Evolutionary conservation across 2,797 vertebrate species (phyloP).

Genomic region (Diplodus puntazzo): DNA sequence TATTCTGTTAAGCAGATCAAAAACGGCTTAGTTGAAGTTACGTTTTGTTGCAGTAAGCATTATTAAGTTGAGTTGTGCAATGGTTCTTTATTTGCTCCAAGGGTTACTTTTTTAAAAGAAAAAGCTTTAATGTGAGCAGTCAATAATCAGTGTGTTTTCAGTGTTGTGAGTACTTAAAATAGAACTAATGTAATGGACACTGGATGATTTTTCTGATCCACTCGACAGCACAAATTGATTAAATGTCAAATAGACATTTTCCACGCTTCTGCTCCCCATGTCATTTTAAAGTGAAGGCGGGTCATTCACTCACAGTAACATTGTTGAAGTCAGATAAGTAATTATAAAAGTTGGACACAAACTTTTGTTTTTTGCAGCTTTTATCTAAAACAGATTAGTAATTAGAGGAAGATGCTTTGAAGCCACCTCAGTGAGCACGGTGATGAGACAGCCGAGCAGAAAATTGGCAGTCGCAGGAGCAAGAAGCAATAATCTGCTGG

Average conservation of each 20-base stretch:
- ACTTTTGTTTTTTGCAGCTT: constrained; percentile 62
- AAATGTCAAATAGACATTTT: constrained; percentile 56
- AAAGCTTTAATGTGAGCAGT: background rate
- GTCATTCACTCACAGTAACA: constrained; percentile 49
- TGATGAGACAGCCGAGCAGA: constrained; percentile 66
- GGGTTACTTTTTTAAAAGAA: background rate
- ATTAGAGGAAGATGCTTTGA: constrained; percentile 53
- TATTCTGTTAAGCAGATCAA: constrained; percentile 1
- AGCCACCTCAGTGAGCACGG: constrained; percentile 60
- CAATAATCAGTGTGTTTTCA: constrained; percentile 5
- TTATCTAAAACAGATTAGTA: constrained; percentile 43
- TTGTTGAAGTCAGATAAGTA: constrained; percentile 63
- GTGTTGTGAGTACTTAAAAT: constrained; percentile 26
- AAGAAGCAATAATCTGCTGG: constrained; percentile 56
- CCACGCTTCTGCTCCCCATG: constrained; percentile 29
- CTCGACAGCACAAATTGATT: constrained; percentile 64
- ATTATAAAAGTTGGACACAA: constrained; percentile 70
- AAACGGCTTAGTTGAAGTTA: background rate
- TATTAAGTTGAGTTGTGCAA: constrained; percentile 2
- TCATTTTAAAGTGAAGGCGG: constrained; percentile 45
- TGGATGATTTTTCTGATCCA: constrained; percentile 50
- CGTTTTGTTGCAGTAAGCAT: background rate
- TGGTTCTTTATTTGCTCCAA: background rate
- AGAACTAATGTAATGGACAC: constrained; percentile 31
- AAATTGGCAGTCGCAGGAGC: constrained; percentile 57